Evolutionary conservation across 2,113 vertebrate genomes (phyloP).

Genomic region (Echinops telfairi): DNA sequence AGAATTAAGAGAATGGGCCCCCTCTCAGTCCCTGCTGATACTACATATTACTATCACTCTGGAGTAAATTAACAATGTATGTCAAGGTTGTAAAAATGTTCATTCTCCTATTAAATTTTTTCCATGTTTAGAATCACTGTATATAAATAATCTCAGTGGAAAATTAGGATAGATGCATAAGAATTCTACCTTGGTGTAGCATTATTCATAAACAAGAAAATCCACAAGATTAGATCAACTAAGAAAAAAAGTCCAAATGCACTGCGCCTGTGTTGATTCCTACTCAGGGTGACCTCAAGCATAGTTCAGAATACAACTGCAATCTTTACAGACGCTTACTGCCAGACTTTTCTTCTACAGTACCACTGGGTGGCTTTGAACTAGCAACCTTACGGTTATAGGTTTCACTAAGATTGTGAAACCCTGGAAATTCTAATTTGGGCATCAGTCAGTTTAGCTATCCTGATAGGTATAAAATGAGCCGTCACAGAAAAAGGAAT

Average conservation of each 20-base stretch:
- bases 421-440: too few relatives aligned
- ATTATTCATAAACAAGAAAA: conserved; percentile 21
- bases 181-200: conserved; percentile 16
- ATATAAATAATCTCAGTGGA: conserved; percentile 25
- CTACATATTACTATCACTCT: neutral
- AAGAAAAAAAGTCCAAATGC: neutral
- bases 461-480: too few relatives aligned
- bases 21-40: neutral
- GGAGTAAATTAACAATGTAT: neutral
- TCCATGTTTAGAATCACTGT: neutral
- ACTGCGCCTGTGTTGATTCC: neutral
- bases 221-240: neutral
- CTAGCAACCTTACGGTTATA: too few relatives aligned
- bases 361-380: too few relatives aligned
- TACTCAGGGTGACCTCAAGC: neutral
- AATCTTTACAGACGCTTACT: neutral
- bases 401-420: too few relatives aligned
- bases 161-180: neutral
- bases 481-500: too few relatives aligned
- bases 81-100: conserved; percentile 5
- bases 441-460: too few relatives aligned
- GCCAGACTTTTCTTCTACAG: too few relatives aligned
- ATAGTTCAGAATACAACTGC: neutral
- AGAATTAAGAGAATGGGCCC: neutral
- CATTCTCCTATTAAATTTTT: neutral